Conservation (phyloP, 2,797 vertebrate genomes). For the Argyrosomus regius region DNA sequence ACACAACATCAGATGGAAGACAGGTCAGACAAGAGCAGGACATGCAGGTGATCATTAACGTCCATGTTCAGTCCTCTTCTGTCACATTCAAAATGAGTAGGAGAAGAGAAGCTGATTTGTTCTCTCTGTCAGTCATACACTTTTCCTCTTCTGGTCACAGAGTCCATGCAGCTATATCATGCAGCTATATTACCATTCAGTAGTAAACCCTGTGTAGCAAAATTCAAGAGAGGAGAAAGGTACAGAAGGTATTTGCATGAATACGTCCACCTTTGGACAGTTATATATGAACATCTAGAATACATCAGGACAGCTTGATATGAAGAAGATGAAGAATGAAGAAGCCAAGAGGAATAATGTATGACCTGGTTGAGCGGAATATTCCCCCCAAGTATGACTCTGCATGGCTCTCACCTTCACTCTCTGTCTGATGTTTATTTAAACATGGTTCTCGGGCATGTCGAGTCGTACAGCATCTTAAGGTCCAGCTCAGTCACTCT, state of each 20-base stretch:
- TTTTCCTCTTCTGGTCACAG: neutral
- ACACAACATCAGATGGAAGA: slow-evolving; percentile 1
- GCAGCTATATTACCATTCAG: slow-evolving; percentile 13
- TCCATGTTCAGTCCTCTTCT: slow-evolving; percentile 19
- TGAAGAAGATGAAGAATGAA: neutral
- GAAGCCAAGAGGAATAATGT: slow-evolving; percentile 59
- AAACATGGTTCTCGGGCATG: slow-evolving; percentile 48
- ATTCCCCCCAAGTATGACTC: slow-evolving; percentile 44
- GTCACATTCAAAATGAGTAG: slow-evolving; percentile 26
- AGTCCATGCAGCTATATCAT: slow-evolving; percentile 4
- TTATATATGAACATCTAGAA: slow-evolving; percentile 21
- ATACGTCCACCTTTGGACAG: slow-evolving; percentile 21
- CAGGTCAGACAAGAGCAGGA: slow-evolving; percentile 26
- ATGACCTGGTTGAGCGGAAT: slow-evolving; percentile 46
- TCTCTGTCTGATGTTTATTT: slow-evolving; percentile 71
- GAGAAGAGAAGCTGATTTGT: slow-evolving; percentile 11
- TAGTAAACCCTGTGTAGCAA: neutral
- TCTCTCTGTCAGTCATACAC: slow-evolving; percentile 3
- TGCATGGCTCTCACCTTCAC: slow-evolving; percentile 47
- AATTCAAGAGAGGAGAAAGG: neutral
- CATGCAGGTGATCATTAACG: slow-evolving; percentile 32
- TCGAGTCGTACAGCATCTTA: slow-evolving; percentile 36
- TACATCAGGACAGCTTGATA: slow-evolving; percentile 29
- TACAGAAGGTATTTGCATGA: slow-evolving; percentile 14
- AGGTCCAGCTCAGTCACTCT: slow-evolving; percentile 42